Evolutionary conservation across 2,797 vertebrate genomes (phyloP).

Genomic region (Cynopterus sphinx): DNA sequence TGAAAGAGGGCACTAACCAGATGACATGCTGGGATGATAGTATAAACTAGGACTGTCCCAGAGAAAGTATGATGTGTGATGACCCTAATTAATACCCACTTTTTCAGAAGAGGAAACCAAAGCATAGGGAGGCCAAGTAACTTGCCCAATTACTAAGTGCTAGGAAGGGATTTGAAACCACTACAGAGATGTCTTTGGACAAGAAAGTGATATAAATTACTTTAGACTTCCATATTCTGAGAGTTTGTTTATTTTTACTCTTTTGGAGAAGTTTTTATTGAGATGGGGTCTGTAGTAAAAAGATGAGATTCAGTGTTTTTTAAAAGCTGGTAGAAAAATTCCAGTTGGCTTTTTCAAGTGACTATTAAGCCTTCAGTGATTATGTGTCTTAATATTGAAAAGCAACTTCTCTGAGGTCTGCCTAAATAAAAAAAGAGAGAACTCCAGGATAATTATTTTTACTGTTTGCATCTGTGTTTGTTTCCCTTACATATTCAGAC

Average conservation of each 20-base stretch:
- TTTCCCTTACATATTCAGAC: constrained; percentile 32
- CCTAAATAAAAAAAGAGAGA: background rate
- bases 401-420: constrained; percentile 12
- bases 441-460: constrained; percentile 7
- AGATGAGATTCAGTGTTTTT: background rate
- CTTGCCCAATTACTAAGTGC: constrained; percentile 50
- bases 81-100: constrained; percentile 17
- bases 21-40: constrained; percentile 40
- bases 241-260: constrained; percentile 51
- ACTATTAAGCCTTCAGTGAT: constrained; percentile 25
- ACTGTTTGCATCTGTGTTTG: constrained; percentile 11
- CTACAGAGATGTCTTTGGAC: background rate
- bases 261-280: constrained; percentile 56
- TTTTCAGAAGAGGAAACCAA: constrained; percentile 36
- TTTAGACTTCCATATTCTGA: constrained; percentile 12
- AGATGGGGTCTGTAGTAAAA: constrained; percentile 19
- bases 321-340: constrained; percentile 55
- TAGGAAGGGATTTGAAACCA: constrained; percentile 46
- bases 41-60: constrained; percentile 45
- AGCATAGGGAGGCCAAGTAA: background rate
- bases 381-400: constrained; percentile 43
- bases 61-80: constrained; percentile 45
- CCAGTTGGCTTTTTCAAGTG: constrained; percentile 39
- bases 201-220: constrained; percentile 66
- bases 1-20: constrained; percentile 9